Percentiles rank a stretch among this genome's conserved stretches.
phyloP scores from a whole-genome alignment of 2,797 vertebrate genomes.

The Spinibarbus caldwelli region DNA sequence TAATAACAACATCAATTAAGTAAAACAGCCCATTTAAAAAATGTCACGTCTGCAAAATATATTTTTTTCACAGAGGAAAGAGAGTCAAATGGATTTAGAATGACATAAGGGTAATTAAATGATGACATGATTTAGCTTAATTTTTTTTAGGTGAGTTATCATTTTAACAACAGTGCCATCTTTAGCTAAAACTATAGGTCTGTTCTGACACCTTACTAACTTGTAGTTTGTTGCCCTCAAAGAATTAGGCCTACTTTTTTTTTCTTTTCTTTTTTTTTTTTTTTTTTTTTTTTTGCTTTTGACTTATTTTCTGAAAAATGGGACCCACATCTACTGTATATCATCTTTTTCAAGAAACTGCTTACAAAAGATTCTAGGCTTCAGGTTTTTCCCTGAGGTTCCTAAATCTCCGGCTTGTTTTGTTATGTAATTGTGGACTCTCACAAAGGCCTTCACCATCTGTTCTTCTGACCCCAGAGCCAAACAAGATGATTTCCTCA shows the following conservation, averaged over 20 bases:
- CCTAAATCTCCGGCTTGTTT: background rate
- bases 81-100: background rate
- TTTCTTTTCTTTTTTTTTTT: background rate
- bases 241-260: background rate
- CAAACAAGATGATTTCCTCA: background rate
- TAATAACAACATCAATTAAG: too few species aligned
- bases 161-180: background rate
- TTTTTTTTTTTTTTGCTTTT: background rate
- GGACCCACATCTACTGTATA: too few species aligned
- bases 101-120: background rate
- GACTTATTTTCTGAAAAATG: background rate
- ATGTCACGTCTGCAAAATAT: background rate
- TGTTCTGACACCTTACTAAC: background rate
- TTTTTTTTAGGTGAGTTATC: background rate
- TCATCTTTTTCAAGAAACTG: background rate
- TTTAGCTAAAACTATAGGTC: background rate
- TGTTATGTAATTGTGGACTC: constrained; percentile 6
- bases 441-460: background rate
- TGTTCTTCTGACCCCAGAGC: background rate
- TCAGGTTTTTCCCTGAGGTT: background rate
- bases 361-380: background rate
- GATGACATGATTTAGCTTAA: background rate
- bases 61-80: background rate
- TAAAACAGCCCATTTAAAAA: too few species aligned
- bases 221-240: background rate